Percentiles rank a stretch among this genome's conserved stretches.
These are phyloP conservation scores for Chloroceryle aenea DNA, from an alignment of 2,113 vertebrate genomes.

Conservation along the genomic window DNA sequence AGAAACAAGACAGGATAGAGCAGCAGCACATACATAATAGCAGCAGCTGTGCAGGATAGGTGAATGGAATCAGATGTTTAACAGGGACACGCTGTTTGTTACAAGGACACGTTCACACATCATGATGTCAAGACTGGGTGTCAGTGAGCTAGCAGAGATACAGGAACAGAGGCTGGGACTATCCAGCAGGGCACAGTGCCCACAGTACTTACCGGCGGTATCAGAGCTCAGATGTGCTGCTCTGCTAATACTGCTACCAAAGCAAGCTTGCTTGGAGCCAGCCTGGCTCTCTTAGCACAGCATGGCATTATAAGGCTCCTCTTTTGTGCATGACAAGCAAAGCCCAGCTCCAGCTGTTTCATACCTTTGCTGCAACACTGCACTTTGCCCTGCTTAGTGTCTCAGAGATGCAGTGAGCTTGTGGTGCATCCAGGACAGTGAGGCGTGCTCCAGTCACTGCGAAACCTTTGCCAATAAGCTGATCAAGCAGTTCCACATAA, in stretches of 20 bases:
- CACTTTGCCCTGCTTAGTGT: constrained; percentile 1
- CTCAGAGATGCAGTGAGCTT: constrained; percentile 46
- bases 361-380: constrained; percentile 26
- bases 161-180: neutral
- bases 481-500: constrained; percentile 61
- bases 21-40: neutral
- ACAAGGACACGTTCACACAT: neutral
- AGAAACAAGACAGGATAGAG: neutral
- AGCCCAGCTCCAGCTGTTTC: neutral
- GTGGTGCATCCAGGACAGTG: constrained; percentile 36
- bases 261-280: neutral
- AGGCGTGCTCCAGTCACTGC: constrained; percentile 72
- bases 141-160: neutral
- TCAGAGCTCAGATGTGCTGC: neutral
- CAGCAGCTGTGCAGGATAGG: neutral
- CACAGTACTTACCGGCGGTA: neutral
- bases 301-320: neutral
- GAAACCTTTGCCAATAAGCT: constrained; percentile 66
- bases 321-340: neutral
- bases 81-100: neutral
- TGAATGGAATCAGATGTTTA: neutral
- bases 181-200: neutral
- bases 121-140: neutral
- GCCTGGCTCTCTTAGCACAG: neutral
- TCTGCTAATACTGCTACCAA: neutral